Evolutionary conservation across 64 coral and sea anemone species (phyloP).

Genomic region (Pocillopora verrucosa): DNA sequence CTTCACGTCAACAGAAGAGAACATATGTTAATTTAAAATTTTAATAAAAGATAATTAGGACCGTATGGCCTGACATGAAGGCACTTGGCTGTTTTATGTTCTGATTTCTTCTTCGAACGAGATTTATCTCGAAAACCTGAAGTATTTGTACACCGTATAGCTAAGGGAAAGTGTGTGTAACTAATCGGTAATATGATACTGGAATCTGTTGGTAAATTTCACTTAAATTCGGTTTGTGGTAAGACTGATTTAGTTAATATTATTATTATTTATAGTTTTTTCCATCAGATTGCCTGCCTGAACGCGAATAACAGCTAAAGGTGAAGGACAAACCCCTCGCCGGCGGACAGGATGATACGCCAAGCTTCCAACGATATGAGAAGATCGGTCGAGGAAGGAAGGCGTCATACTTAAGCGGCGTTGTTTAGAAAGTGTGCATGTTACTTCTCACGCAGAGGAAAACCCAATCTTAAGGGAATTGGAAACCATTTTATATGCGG

Average conservation of each 20-base stretch:
- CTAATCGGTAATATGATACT: background rate
- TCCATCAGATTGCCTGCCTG: background rate
- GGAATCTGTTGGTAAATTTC: background rate
- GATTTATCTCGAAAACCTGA: background rate
- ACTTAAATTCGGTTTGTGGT: background rate
- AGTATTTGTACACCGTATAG: background rate
- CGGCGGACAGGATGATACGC: background rate
- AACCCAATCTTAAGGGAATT: too few species aligned
- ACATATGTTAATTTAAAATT: background rate
- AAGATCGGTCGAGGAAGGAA: background rate
- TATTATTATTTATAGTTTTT: background rate
- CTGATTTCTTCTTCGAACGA: background rate
- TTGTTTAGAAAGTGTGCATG: too few species aligned
- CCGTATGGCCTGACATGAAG: background rate
- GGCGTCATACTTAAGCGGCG: background rate
- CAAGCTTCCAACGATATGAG: background rate
- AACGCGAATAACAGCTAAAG: background rate
- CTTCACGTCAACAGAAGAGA: background rate
- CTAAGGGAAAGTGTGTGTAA: background rate
- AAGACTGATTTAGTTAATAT: background rate
- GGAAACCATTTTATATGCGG: too few species aligned
- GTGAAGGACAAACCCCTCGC: background rate
- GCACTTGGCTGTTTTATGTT: background rate
- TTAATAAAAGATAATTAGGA: background rate
- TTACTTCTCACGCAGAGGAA: too few species aligned